A percentile compares a stretch with the other conserved stretches of the same genome.
These are phyloP conservation scores for Xanthorhoe spadicearia DNA, from an alignment of 2,888 invertebrate species.

Conservation along the genomic window DNA sequence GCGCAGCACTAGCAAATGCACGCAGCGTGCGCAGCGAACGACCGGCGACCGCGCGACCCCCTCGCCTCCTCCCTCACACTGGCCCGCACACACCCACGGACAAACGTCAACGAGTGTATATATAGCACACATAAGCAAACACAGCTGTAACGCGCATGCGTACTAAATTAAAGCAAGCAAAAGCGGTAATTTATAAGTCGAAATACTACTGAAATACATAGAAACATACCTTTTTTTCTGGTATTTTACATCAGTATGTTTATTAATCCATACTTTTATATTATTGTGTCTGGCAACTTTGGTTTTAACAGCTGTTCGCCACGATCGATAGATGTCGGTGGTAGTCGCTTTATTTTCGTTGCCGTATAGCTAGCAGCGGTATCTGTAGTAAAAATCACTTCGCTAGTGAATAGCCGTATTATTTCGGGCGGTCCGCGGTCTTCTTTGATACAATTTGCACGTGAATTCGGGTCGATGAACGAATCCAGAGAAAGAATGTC, in stretches of 20 bases:
- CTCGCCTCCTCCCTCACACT: constrained; percentile 45
- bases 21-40: constrained; percentile 68
- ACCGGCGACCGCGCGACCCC: constrained; percentile 56
- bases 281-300: constrained; percentile 61
- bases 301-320: constrained; percentile 67
- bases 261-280: background rate
- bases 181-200: background rate
- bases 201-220: background rate
- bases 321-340: constrained; percentile 84
- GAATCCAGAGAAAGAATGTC: constrained; percentile 60
- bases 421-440: constrained; percentile 67
- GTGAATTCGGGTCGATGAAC: constrained; percentile 68
- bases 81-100: constrained; percentile 45
- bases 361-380: constrained; percentile 73
- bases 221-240: background rate
- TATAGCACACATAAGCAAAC: constrained; percentile 31
- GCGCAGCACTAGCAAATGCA: constrained; percentile 77
- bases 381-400: constrained; percentile 78
- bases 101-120: constrained; percentile 33
- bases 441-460: constrained; percentile 64
- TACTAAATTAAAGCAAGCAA: constrained; percentile 15
- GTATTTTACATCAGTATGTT: background rate
- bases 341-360: constrained; percentile 81
- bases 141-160: constrained; percentile 46
- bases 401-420: constrained; percentile 64